phyloP scores from a whole-genome alignment of 2,888 invertebrate genomes.

The Cenopis cana region DNA sequence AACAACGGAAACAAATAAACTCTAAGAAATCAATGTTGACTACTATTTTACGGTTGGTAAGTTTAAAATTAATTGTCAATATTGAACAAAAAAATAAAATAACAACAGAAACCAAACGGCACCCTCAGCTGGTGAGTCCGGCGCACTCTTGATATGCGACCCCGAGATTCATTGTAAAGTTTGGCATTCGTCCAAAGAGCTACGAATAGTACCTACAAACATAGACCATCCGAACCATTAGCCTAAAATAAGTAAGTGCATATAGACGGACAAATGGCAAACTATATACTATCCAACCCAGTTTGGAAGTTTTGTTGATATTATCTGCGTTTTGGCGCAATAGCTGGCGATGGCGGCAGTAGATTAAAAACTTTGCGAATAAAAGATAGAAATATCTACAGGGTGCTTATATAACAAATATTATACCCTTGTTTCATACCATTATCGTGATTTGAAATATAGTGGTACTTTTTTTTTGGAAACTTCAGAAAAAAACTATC shows the following conservation, averaged over 20 bases:
- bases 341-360: background rate
- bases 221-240: constrained; percentile 7
- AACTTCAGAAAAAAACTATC: too few species aligned
- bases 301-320: constrained; percentile 8
- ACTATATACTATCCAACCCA: background rate
- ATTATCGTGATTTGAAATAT: too few species aligned
- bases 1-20: too few species aligned
- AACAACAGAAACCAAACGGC: background rate
- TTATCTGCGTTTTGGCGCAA: constrained; percentile 10
- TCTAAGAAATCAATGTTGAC: too few species aligned
- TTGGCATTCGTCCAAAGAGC: constrained; percentile 18
- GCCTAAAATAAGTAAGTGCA: constrained; percentile 2
- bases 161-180: constrained; percentile 11
- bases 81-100: too few species aligned
- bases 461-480: too few species aligned
- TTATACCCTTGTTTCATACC: too few species aligned
- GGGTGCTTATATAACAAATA: too few species aligned
- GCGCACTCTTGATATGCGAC: background rate
- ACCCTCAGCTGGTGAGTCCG: constrained; percentile 1
- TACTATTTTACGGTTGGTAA: too few species aligned
- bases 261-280: background rate
- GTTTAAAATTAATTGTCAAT: too few species aligned
- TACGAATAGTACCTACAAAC: background rate
- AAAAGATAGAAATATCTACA: too few species aligned
- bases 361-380: background rate